phyloP scores from a whole-genome alignment of 2,888 invertebrate genomes.

The Malthinus flaveolus region DNA sequence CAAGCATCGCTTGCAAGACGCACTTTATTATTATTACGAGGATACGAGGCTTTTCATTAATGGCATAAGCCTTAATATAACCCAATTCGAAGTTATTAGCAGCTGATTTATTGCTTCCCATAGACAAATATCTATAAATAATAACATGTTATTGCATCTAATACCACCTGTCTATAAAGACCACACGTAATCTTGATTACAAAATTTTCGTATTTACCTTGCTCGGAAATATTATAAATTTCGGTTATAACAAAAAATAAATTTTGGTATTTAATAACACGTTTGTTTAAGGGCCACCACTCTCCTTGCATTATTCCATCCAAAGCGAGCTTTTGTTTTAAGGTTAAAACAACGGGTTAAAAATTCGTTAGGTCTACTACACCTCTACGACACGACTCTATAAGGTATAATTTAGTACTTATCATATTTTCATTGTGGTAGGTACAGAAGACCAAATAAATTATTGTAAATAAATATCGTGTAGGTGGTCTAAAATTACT shows the following conservation, averaged over 20 bases:
- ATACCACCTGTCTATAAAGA: constrained; percentile 32
- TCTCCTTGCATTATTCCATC: constrained; percentile 9
- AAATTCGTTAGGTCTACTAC: constrained; percentile 40
- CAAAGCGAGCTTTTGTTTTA: constrained; percentile 27
- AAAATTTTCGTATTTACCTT: constrained; percentile 22
- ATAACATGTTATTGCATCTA: constrained; percentile 21
- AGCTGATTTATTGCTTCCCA: constrained; percentile 32
- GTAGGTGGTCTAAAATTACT: constrained; percentile 18
- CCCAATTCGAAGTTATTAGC: constrained; percentile 25
- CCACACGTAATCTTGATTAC: constrained; percentile 30
- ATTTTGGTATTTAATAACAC: constrained; percentile 33
- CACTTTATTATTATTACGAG: not conserved
- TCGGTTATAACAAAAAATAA: constrained; percentile 34
- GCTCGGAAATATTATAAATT: constrained; percentile 27
- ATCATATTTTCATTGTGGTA: constrained; percentile 45
- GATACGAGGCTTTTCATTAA: constrained; percentile 11
- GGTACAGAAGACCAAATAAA: constrained; percentile 40
- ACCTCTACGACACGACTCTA: constrained; percentile 42
- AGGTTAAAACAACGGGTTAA: constrained; percentile 25
- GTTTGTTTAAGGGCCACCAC: constrained; percentile 30
- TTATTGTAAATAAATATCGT: not conserved
- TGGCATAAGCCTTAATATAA: constrained; percentile 13
- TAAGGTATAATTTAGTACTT: constrained; percentile 41
- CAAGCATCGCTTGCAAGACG: no score
- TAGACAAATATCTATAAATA: constrained; percentile 24